Percentiles rank a stretch among this genome's conserved stretches.
These are phyloP conservation scores for Mastomys natalensis DNA, from an alignment of 2,113 vertebrate species.

Conservation along the genomic window DNA sequence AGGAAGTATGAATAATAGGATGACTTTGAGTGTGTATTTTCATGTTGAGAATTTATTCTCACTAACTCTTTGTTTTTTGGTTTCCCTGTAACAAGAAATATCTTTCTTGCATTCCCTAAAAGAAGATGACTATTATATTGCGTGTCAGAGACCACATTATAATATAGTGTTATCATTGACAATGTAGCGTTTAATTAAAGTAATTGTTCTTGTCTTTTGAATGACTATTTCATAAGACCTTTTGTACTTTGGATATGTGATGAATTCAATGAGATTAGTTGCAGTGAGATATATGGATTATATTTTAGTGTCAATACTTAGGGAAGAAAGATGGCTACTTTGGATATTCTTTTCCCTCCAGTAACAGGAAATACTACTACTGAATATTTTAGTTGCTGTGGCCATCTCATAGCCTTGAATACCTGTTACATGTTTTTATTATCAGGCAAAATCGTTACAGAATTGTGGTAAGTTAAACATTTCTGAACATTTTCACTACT, in stretches of 20 bases:
- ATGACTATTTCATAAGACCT: neutral
- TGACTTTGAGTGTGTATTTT: neutral
- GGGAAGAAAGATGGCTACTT: neutral
- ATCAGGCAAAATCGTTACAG: neutral
- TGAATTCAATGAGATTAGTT: conserved; percentile 4
- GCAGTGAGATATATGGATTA: neutral
- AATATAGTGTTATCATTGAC: neutral
- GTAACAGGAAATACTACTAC: neutral
- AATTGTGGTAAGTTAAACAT: neutral
- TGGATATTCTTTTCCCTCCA: neutral
- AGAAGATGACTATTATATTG: neutral
- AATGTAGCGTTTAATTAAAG: conserved; percentile 5
- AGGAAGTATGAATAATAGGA: too few relatives aligned
- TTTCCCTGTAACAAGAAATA: neutral
- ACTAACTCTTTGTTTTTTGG: neutral
- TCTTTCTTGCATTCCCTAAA: neutral
- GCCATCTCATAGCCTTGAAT: neutral
- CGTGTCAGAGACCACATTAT: neutral
- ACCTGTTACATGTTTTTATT: neutral
- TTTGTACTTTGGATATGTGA: neutral
- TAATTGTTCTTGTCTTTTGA: neutral
- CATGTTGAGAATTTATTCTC: neutral
- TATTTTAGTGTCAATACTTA: neutral
- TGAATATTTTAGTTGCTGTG: neutral
- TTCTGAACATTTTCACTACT: neutral